Evolutionary conservation across 2,888 invertebrate species (phyloP).

Genomic region (Andrena dorsata): DNA sequence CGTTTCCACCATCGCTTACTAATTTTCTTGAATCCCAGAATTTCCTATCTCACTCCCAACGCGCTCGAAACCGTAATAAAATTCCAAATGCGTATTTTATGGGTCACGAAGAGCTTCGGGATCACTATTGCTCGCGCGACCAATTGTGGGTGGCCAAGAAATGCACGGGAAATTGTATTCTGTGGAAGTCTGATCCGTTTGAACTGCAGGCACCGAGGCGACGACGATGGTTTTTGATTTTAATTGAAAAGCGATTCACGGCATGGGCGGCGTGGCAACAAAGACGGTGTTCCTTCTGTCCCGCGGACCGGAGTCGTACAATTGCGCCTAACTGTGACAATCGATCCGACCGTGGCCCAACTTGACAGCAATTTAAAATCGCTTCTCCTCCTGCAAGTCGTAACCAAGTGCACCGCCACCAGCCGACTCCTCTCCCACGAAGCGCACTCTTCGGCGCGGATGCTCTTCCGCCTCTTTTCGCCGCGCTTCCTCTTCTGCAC

Average conservation of each 20-base stretch:
- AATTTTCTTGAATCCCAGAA: not conserved
- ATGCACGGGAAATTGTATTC: not conserved
- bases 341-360: constrained; percentile 84
- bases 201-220: no score
- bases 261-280: constrained; percentile 22
- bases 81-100: not conserved
- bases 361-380: constrained; percentile 84
- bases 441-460: constrained; percentile 20
- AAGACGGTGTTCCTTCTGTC: constrained; percentile 50
- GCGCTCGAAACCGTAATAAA: no score
- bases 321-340: constrained; percentile 82
- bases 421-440: constrained; percentile 49
- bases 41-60: no score
- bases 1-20: not conserved
- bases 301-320: constrained; percentile 53
- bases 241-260: constrained; percentile 49
- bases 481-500: not conserved
- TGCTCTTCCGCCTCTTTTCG: constrained; percentile 34
- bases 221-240: not conserved
- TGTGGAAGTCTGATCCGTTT: not conserved
- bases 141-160: not conserved
- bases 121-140: not conserved
- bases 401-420: constrained; percentile 45
- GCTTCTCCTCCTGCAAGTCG: constrained; percentile 62
- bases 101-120: not conserved